Evolutionary conservation across 2,113 vertebrate genomes (phyloP).

Genomic region (Calyptommatus sinebrachiatus): DNA sequence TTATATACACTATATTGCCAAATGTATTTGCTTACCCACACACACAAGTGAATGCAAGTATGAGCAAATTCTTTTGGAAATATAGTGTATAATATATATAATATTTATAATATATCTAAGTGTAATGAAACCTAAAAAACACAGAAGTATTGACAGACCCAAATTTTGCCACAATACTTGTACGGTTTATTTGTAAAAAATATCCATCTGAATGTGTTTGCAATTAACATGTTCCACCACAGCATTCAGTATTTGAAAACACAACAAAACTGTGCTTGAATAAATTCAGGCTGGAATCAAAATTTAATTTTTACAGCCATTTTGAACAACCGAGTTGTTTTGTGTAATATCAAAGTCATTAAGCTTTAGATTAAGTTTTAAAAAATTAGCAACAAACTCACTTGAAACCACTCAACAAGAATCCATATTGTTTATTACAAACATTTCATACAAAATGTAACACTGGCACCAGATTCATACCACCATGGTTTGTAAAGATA

Average conservation of each 20-base stretch:
- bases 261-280: slow-evolving; percentile 76
- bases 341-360: slow-evolving; percentile 47
- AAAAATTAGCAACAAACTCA: slow-evolving; percentile 70
- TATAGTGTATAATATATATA: too few species aligned
- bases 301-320: slow-evolving; percentile 53
- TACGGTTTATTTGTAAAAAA: slow-evolving; percentile 82
- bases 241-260: slow-evolving; percentile 80
- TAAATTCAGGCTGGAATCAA: slow-evolving; percentile 59
- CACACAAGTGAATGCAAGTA: too few species aligned
- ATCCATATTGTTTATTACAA: slow-evolving; percentile 73
- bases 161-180: slow-evolving; percentile 64
- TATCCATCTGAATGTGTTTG: slow-evolving; percentile 80
- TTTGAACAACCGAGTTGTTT: slow-evolving; percentile 58
- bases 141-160: slow-evolving; percentile 35
- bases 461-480: slow-evolving; percentile 75
- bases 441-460: slow-evolving; percentile 77
- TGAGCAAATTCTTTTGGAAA: too few species aligned
- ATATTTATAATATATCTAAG: neutral
- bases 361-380: slow-evolving; percentile 58
- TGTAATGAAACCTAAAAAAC: neutral
- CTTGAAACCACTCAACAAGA: slow-evolving; percentile 66
- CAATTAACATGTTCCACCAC: slow-evolving; percentile 66
- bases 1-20: neutral
- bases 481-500: slow-evolving; percentile 75
- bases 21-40: too few species aligned